Percentiles rank a stretch among this genome's conserved stretches.
These are phyloP conservation scores for Volucella inanis DNA, from an alignment of 2,888 invertebrate genomes.

Conservation along the genomic window DNA sequence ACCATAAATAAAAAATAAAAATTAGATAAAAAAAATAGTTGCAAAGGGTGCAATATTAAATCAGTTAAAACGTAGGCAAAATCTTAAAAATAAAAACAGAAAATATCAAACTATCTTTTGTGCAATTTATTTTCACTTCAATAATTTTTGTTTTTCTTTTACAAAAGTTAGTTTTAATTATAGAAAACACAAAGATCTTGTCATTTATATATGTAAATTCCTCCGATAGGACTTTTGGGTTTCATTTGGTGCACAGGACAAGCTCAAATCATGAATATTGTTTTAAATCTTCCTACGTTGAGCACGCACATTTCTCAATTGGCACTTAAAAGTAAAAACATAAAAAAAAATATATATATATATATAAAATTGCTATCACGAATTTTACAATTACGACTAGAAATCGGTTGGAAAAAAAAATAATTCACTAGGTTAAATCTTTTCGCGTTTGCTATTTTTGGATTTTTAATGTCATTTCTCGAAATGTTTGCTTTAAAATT, in stretches of 20 bases:
- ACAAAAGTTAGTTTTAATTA: slow-evolving; percentile 50
- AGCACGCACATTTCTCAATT: slow-evolving; percentile 63
- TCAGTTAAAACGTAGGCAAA: too few relatives aligned
- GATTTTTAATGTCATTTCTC: slow-evolving; percentile 63
- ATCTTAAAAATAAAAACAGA: slow-evolving; percentile 2
- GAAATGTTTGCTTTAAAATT: slow-evolving; percentile 41
- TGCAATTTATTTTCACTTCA: slow-evolving; percentile 45
- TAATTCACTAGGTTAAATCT: slow-evolving; percentile 55
- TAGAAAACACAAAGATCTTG: slow-evolving; percentile 41
- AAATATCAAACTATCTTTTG: slow-evolving; percentile 23
- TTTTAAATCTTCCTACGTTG: slow-evolving; percentile 36
- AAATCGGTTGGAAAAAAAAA: slow-evolving; percentile 56
- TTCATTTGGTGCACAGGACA: slow-evolving; percentile 63
- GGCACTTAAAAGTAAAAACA: slow-evolving; percentile 72
- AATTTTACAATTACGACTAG: slow-evolving; percentile 71
- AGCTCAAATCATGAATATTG: slow-evolving; percentile 41
- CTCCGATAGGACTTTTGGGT: slow-evolving; percentile 38
- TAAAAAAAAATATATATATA: slow-evolving; percentile 48
- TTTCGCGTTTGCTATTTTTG: slow-evolving; percentile 50
- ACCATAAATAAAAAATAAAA: too few relatives aligned
- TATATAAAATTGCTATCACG: slow-evolving; percentile 71
- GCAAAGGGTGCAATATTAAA: too few relatives aligned
- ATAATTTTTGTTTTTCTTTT: slow-evolving; percentile 36
- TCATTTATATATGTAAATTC: slow-evolving; percentile 46
- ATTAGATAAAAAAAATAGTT: too few relatives aligned